Evolutionary conservation across 2,113 vertebrate genomes (phyloP).

Genomic region (Centropristis striata): DNA sequence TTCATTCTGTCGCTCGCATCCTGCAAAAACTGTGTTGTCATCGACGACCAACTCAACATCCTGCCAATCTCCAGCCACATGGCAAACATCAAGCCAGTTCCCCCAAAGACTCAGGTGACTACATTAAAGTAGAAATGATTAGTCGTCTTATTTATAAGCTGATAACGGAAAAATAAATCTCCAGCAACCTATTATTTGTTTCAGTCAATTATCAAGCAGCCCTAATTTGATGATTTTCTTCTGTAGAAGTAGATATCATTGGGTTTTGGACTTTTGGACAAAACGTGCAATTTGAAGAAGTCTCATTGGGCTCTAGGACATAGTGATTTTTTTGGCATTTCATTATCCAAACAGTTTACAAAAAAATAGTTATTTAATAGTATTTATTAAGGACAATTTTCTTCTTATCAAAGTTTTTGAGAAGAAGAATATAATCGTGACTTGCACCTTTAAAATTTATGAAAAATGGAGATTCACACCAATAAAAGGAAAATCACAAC

Average conservation of each 20-base stretch:
- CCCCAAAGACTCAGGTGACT: slow-evolving; percentile 89
- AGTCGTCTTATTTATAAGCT: neutral
- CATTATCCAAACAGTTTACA: too few relatives aligned
- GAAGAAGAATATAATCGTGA: too few relatives aligned
- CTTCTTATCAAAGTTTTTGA: too few relatives aligned
- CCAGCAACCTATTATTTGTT: neutral
- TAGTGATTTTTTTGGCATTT: too few relatives aligned
- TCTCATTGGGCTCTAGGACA: neutral
- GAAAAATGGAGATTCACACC: too few relatives aligned
- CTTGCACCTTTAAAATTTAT: too few relatives aligned
- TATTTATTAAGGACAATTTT: too few relatives aligned
- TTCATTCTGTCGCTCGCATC: slow-evolving; percentile 96
- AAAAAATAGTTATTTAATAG: too few relatives aligned
- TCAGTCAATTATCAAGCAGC: too few relatives aligned
- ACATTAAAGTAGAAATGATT: neutral
- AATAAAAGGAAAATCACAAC: too few relatives aligned
- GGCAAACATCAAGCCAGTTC: slow-evolving; percentile 90
- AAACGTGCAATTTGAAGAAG: neutral
- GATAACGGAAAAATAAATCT: too few relatives aligned
- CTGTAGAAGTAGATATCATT: neutral
- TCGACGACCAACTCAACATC: slow-evolving; percentile 96
- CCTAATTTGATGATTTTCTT: neutral
- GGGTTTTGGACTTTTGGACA: neutral
- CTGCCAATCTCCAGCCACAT: slow-evolving; percentile 94
- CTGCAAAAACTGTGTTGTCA: slow-evolving; percentile 95